Base-by-base conservation (phyloP, 2,797 vertebrate genomes). In the Oreonectes daqikongensis region DNA sequence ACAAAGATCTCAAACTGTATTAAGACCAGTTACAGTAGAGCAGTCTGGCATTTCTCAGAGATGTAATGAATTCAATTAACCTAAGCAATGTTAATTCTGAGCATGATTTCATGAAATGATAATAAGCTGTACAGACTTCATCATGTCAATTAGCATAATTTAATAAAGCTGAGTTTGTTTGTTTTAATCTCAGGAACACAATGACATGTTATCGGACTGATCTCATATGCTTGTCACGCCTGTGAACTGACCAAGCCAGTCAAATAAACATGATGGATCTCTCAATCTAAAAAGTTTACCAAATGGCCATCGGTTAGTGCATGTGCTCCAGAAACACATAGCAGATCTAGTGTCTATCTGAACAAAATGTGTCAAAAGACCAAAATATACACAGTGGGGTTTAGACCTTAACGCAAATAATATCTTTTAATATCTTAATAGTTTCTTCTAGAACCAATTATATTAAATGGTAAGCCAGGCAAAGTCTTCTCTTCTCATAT, bases 101-200 rank as follows among this genome's bases (percentile, higher is more conserved):
- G 85, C 85, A 91, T 89, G 85, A 82, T 92, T 91, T 93, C 87
- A 91, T 92, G 79, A 86, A 91, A 90, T 85, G 87, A 90, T 90
- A 87, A 91, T 90, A 79, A 87, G 83, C 83, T 86, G 87, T 86
- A 87, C 90, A 89, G 88, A 90, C 88, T 87, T 83, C 83, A 87
- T 83, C 83, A 87, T 90, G 90, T 89, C 90, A 88, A 88, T 90
- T 84, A 81, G 84, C 73, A 81, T 92, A 90, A 93, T 90, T 88
- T 87, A 92, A 92, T 93, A 90, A 90, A 83, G 83, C 85, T 85
- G 72, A 32, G 80, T 92, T 92, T 90, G 90, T 91, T 92, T 90
- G 89, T 88, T 91, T 92, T 91, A 92, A 92, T 92, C 86, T 84
- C 84, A 53, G 46, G 46, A 42, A 28, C 22, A 42, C 22, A 74